Evolutionary conservation across 2,113 vertebrate genomes (phyloP).

Genomic region (Otolemur garnettii): DNA sequence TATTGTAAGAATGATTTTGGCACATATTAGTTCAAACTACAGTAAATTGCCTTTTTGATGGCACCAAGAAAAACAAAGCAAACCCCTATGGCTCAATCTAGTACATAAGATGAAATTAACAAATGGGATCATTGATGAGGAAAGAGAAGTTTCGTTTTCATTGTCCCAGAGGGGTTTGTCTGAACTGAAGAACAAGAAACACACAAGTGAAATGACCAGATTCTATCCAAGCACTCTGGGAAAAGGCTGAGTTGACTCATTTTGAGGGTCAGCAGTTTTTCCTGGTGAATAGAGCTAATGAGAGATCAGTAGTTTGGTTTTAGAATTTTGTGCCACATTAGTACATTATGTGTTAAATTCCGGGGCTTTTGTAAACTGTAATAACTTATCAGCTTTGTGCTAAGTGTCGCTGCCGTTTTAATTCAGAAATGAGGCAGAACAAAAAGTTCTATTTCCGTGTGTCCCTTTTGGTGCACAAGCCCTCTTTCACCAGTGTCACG

Average conservation of each 20-base stretch:
- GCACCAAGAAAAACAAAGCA: neutral
- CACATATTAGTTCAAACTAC: neutral
- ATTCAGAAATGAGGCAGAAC: neutral
- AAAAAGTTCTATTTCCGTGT: neutral
- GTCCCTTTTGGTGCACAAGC: neutral
- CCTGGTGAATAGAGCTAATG: neutral
- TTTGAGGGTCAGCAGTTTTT: neutral
- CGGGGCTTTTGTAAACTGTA: slow-evolving; percentile 14
- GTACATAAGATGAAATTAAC: neutral
- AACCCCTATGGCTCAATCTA: neutral
- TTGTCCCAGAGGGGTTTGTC: neutral
- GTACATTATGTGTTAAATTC: neutral
- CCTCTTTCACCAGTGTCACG: neutral
- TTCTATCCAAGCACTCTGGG: neutral
- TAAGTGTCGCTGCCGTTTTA: neutral
- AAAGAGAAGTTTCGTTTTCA: neutral
- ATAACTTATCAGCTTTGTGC: neutral
- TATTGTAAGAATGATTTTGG: neutral
- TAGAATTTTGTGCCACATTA: neutral
- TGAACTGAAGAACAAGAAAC: neutral
- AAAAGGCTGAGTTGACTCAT: neutral
- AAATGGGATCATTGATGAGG: neutral
- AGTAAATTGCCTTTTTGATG: neutral
- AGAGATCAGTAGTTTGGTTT: neutral
- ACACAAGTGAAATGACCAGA: neutral